Percentiles rank a stretch among this genome's conserved stretches.
Conservation (phyloP, 2,888 invertebrate species). For the Eulithis testata region DNA sequence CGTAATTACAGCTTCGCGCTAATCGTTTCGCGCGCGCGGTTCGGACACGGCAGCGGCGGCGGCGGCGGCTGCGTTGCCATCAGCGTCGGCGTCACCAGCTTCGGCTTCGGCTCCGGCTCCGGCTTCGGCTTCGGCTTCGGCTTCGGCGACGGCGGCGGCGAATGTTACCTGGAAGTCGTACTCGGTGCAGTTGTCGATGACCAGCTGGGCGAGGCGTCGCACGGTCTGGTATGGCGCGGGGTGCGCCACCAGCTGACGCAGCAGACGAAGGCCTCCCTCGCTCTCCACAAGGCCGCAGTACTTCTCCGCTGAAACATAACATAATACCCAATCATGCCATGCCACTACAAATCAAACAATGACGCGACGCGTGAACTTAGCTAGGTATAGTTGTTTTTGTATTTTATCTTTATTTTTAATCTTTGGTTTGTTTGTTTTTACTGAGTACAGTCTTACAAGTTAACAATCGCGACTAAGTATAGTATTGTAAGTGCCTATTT, state of each 20-base stretch:
- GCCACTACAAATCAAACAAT: no score
- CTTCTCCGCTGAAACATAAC: conserved; percentile 89
- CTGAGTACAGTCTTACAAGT: no score
- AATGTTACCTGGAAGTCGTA: conserved; percentile 42
- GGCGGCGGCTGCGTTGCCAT: background rate
- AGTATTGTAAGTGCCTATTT: no score
- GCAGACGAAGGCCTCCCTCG: conserved; percentile 92
- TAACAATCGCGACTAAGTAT: no score
- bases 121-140: background rate
- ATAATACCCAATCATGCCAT: background rate
- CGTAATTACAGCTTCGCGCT: conserved; percentile 60
- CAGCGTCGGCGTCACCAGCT: background rate
- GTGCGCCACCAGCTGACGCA: conserved; percentile 87
- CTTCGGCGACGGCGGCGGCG: conserved; percentile 9
- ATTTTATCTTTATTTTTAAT: no score
- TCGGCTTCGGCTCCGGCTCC: conserved; percentile 14
- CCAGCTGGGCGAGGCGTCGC: conserved; percentile 87
- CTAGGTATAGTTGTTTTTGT: no score
- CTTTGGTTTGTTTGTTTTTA: no score
- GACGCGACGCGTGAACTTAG: no score
- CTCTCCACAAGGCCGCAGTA: conserved; percentile 95
- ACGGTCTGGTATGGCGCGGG: conserved; percentile 87
- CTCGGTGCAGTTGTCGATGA: conserved; percentile 86
- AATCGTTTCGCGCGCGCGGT: conserved; percentile 53
- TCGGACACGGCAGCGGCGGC: conserved; percentile 26